Evolutionary conservation across 1,140 invertebrate genomes (phyloP), one percentile per base, ranked within the genome.

Genomic region (Habropoda laboriosa): DNA sequence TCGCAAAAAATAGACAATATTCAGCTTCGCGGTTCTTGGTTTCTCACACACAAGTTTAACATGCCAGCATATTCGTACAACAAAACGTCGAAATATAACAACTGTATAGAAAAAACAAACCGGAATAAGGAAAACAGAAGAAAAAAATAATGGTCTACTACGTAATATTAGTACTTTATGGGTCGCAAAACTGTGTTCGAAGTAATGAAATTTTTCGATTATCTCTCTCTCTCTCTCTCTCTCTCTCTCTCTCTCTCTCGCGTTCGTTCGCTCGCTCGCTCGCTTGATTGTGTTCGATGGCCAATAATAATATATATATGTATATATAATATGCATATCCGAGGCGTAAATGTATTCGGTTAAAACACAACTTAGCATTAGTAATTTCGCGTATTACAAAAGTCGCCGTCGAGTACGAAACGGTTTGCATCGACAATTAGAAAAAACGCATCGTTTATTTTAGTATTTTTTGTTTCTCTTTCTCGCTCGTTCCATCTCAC

Each of bases 1-100:
- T 81, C 72, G 66, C 86, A 76, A 47, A 76, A 86, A 88, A 87
- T 87, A 81, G 83, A 85, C 73, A 80, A 70, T 55, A 68, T 73
- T 67, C 86, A 78, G 81, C 60, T 73, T 72, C 79, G 73, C 73
- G 80, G 82, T 68, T 80, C 73, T 86, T 86, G 81, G 51, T 79
- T 80, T 73, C 79, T 83, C 77, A 61, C 49, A 67, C 79, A 61
- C 76, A 79, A 80, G 24, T 86, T 89, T 71, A 86, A 88, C 88
- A 90, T 88, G 86, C 85, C 85, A 87, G 87, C 85, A 88, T 88
- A 89, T 86, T 86, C 84, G 70, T 85, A 84, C 74, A 86, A 89
- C 73, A 79, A 83, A 87, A 81, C 58, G 78, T 87, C 70, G 71
- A 79, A 30, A 72, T 49, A 18, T 79, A 85, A 86, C 79, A 79